phyloP scores from a whole-genome alignment of 2,113 vertebrate species.

The Rhea pennata region DNA sequence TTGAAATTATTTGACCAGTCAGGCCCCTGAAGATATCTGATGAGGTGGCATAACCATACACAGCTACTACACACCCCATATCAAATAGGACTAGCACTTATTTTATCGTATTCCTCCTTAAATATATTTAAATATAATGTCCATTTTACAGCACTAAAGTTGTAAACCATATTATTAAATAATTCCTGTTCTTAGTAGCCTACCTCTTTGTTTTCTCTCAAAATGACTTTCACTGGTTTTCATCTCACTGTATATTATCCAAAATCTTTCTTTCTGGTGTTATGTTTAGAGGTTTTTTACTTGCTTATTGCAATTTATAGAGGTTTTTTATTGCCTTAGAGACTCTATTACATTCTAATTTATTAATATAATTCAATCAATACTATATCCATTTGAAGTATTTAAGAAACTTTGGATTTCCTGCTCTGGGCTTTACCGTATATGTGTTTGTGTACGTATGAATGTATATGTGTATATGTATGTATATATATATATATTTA shows the following conservation, averaged over 20 bases:
- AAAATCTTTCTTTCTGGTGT: neutral
- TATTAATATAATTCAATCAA: neutral
- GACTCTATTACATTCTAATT: neutral
- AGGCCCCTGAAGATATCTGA: neutral
- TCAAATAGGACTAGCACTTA: neutral
- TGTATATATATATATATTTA: rapidly evolving
- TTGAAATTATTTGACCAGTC: neutral
- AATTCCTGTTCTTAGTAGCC: neutral
- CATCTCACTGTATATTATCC: neutral
- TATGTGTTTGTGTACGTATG: too few relatives aligned
- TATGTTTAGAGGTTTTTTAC: neutral
- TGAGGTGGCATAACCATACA: neutral
- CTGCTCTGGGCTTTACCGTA: neutral
- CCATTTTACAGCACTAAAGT: neutral
- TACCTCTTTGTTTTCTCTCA: rapidly evolving
- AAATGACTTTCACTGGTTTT: neutral
- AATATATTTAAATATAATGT: neutral
- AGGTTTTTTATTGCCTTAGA: neutral
- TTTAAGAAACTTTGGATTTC: neutral
- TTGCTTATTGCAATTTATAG: neutral
- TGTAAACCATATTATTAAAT: neutral
- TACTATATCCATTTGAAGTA: neutral
- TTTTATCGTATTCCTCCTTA: neutral
- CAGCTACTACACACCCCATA: neutral
- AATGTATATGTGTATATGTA: rapidly evolving